Conservation (phyloP, 2,113 vertebrate species). For the Myotis davidii region DNA sequence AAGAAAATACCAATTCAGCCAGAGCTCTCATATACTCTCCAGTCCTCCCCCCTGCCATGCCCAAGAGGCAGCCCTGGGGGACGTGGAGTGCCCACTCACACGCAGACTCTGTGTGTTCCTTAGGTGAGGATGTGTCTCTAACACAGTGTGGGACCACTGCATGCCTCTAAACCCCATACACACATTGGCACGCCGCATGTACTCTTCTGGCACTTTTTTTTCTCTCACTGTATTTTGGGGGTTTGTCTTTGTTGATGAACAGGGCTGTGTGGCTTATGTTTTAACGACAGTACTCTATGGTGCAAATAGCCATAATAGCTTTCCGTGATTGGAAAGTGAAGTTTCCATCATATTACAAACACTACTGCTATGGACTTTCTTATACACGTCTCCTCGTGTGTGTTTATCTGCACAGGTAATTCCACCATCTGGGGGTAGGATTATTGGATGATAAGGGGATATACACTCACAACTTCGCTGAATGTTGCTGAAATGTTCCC, state of each 20-base stretch:
- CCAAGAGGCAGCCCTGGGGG: neutral
- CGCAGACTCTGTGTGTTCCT: neutral
- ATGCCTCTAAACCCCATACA: neutral
- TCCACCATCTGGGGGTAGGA: neutral
- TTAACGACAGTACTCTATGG: neutral
- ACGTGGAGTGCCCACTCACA: neutral
- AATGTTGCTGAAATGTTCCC: neutral
- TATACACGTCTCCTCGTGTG: neutral
- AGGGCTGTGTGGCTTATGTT: neutral
- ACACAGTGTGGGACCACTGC: fast-evolving
- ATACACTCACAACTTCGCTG: neutral
- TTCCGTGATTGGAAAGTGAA: neutral
- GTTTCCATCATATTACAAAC: neutral
- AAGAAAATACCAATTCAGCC: neutral
- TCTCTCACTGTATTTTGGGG: neutral
- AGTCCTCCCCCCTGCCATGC: fast-evolving
- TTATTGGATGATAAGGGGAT: neutral
- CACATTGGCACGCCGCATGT: fast-evolving
- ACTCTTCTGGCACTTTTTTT: neutral
- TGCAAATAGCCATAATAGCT: neutral
- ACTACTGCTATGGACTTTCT: too few relatives aligned
- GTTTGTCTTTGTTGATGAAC: neutral
- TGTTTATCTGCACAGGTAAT: neutral
- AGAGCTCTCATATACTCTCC: neutral
- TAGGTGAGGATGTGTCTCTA: neutral